A percentile compares a stretch with the other conserved stretches of the same genome.
Conservation (phyloP, 2,113 vertebrate species). For the Muntiacus reevesi region DNA sequence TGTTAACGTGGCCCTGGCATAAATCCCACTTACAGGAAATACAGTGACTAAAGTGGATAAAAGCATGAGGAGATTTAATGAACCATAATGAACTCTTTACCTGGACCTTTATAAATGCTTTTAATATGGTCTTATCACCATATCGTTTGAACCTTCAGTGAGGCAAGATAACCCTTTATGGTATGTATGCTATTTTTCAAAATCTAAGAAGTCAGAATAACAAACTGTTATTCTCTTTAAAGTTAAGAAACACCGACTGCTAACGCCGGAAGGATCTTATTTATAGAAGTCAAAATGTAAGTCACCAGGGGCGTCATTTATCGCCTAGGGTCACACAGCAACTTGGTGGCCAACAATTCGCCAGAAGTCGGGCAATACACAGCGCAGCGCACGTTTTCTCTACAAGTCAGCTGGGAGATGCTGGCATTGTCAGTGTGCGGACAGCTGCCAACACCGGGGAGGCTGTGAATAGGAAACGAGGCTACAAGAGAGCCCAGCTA, state of each 20-base stretch:
- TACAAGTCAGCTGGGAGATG: not conserved
- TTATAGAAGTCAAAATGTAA: not conserved
- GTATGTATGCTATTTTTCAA: not conserved
- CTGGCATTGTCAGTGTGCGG: not conserved
- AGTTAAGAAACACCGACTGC: not conserved
- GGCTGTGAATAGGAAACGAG: not conserved
- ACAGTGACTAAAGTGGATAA: constrained; percentile 54
- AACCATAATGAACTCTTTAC: constrained; percentile 48
- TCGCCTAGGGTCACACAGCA: not conserved
- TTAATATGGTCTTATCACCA: constrained; percentile 51
- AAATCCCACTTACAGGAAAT: constrained; percentile 66
- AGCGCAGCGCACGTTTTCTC: not conserved
- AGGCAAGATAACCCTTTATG: not conserved
- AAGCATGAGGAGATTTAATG: constrained; percentile 55
- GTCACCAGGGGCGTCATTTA: not conserved
- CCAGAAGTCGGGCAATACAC: not conserved
- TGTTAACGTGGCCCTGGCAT: constrained; percentile 42
- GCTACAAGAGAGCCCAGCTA: not conserved
- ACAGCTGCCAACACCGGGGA: not conserved
- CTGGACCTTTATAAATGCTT: constrained; percentile 37
- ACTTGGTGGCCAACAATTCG: not conserved
- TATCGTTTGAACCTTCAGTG: not conserved
- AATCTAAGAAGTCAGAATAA: not conserved
- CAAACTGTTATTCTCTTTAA: not conserved
- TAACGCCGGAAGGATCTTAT: not conserved